A percentile compares a stretch with the other conserved stretches of the same genome.
Conservation (phyloP, 1,140 invertebrate species). For the Cepaea nemoralis region DNA sequence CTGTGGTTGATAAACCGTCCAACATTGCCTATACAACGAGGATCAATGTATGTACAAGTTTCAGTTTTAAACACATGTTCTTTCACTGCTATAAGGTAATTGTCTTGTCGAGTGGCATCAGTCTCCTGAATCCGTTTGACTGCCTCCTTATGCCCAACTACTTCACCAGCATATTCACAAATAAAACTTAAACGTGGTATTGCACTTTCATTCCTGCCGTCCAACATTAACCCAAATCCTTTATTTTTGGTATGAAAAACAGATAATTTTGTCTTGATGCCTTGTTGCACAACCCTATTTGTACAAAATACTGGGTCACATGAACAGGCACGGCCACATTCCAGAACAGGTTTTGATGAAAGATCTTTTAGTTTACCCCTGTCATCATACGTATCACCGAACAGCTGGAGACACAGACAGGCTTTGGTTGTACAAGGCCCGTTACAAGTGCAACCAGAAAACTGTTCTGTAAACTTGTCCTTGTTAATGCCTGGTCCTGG, state of each 20-base stretch:
- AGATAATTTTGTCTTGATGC: conserved; percentile 77
- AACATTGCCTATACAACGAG: conserved; percentile 85
- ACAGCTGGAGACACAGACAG: conserved; percentile 56
- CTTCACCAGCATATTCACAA: conserved; percentile 93
- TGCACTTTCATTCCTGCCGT: conserved; percentile 72
- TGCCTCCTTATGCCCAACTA: conserved; percentile 81
- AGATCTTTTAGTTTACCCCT: conserved; percentile 43
- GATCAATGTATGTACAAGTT: conserved; percentile 83
- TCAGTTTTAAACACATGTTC: conserved; percentile 76
- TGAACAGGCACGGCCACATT: conserved; percentile 80
- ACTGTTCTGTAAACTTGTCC: conserved; percentile 74
- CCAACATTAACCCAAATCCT: conserved; percentile 79
- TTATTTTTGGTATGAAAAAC: conserved; percentile 75
- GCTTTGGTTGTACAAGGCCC: conserved; percentile 43
- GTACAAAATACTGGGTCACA: conserved; percentile 75
- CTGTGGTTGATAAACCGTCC: conserved; percentile 93
- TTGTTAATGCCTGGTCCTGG: conserved; percentile 74
- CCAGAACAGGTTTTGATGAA: conserved; percentile 75
- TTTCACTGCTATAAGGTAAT: conserved; percentile 86
- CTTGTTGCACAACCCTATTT: conserved; percentile 81
- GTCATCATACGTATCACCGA: conserved; percentile 54
- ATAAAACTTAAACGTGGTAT: conserved; percentile 82
- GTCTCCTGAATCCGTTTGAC: conserved; percentile 66
- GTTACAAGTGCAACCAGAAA: conserved; percentile 69
- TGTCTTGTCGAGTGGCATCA: conserved; percentile 73